A percentile compares a stretch with the other conserved stretches of the same genome.
These are phyloP conservation scores for Anguilla obscura DNA, from an alignment of 2,797 vertebrate species.

Conservation along the genomic window DNA sequence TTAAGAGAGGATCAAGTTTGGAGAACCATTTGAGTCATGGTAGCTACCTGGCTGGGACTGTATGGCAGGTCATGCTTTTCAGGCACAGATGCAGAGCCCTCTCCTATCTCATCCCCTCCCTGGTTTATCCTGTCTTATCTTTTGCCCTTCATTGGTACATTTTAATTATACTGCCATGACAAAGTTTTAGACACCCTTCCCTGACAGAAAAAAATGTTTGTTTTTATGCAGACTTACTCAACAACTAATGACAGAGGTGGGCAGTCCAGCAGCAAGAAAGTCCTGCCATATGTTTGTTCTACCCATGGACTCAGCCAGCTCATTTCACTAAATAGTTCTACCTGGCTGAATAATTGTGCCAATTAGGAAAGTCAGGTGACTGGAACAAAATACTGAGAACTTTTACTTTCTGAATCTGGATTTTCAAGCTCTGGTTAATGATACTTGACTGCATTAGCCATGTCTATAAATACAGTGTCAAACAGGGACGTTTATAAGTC, in stretches of 20 bases:
- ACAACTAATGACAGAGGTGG: too few relatives aligned
- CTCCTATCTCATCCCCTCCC: too few relatives aligned
- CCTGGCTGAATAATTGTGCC: not conserved
- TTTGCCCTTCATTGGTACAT: too few relatives aligned
- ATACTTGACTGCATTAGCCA: not conserved
- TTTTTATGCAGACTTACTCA: not conserved
- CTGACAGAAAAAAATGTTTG: not conserved
- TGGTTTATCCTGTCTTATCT: too few relatives aligned
- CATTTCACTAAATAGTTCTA: not conserved
- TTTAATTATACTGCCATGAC: too few relatives aligned
- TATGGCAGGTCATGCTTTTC: not conserved
- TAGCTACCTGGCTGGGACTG: not conserved
- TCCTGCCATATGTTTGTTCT: too few relatives aligned
- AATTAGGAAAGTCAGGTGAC: not conserved
- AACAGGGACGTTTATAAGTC: not conserved
- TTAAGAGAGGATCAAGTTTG: not conserved
- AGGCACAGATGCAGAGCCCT: too few relatives aligned
- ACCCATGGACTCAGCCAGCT: not conserved
- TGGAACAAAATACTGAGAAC: not conserved
- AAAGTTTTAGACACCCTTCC: too few relatives aligned
- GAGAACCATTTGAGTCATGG: not conserved
- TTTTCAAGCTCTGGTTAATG: not conserved
- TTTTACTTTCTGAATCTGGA: not conserved
- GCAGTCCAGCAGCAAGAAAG: too few relatives aligned
- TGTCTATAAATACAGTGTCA: not conserved